Conservation (phyloP, 1,140 invertebrate species). For the Lethrus apterus region DNA sequence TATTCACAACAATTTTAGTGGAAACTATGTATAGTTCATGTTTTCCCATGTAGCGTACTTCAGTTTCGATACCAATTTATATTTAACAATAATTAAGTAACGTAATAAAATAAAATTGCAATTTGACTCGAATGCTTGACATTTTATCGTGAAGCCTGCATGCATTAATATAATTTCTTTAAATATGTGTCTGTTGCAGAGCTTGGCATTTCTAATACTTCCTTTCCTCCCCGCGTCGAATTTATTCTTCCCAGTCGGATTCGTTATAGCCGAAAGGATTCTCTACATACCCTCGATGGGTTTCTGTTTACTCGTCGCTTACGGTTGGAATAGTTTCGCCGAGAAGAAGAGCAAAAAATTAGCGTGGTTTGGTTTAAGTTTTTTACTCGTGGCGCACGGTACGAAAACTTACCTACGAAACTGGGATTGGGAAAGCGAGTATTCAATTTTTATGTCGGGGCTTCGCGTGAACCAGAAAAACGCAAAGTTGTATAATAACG, state of each 20-base stretch:
- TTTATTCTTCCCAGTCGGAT: slow-evolving; percentile 94
- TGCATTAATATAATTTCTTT: neutral
- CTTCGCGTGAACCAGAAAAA: slow-evolving; percentile 85
- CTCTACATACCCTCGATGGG: slow-evolving; percentile 97
- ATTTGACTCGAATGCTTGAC: slow-evolving; percentile 15
- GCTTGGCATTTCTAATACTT: slow-evolving; percentile 75
- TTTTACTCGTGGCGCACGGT: slow-evolving; percentile 67
- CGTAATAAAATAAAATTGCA: no score
- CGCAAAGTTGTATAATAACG: slow-evolving; percentile 95
- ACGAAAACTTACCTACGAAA: slow-evolving; percentile 81
- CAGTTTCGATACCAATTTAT: no score
- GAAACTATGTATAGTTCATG: no score
- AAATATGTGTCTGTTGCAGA: slow-evolving; percentile 51
- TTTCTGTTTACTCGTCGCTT: slow-evolving; percentile 87
- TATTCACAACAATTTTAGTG: no score
- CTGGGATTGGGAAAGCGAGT: slow-evolving; percentile 89
- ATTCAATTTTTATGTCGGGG: slow-evolving; percentile 87
- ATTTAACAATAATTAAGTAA: no score
- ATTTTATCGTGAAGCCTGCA: slow-evolving; percentile 7
- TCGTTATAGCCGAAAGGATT: slow-evolving; percentile 92
- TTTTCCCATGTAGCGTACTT: no score
- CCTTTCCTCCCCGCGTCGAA: slow-evolving; percentile 95
- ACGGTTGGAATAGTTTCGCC: slow-evolving; percentile 55
- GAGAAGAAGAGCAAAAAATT: slow-evolving; percentile 51
- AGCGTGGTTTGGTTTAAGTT: slow-evolving; percentile 53